Conservation (phyloP, 1,140 invertebrate species). For the Metopolophium dirhodum region DNA sequence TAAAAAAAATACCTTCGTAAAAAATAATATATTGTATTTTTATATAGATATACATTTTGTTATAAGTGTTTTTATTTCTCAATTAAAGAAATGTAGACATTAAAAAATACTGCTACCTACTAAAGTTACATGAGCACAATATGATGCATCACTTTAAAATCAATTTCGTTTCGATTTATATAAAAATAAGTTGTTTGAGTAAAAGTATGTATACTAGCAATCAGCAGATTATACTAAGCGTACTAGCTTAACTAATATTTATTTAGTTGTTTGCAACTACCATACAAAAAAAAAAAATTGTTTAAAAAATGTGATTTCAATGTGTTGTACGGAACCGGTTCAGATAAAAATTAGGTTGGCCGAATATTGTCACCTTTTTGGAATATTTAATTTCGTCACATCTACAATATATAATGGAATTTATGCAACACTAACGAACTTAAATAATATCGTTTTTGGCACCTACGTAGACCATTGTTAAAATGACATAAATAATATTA, state of each 20-base stretch:
- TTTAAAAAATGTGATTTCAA: neutral
- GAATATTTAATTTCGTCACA: constrained; percentile 35
- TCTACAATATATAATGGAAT: constrained; percentile 37
- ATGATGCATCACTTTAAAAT: neutral
- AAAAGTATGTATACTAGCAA: neutral
- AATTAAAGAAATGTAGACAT: neutral
- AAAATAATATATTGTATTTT: neutral
- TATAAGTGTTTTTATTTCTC: neutral
- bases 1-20: neutral
- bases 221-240: neutral
- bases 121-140: too few species aligned
- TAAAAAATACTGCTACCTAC: neutral
- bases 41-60: neutral
- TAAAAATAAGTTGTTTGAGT: neutral
- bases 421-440: constrained; percentile 38
- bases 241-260: neutral
- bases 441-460: constrained; percentile 48
- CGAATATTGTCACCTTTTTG: constrained; percentile 29
- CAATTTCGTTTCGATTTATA: neutral
- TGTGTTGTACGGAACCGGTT: constrained; percentile 4
- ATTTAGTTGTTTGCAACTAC: neutral
- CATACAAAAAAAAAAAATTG: neutral
- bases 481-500: constrained; percentile 51
- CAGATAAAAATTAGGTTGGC: neutral
- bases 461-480: constrained; percentile 40